Base-by-base conservation (phyloP, 1,140 invertebrate genomes). In the Drosophila kikkawai region DNA sequence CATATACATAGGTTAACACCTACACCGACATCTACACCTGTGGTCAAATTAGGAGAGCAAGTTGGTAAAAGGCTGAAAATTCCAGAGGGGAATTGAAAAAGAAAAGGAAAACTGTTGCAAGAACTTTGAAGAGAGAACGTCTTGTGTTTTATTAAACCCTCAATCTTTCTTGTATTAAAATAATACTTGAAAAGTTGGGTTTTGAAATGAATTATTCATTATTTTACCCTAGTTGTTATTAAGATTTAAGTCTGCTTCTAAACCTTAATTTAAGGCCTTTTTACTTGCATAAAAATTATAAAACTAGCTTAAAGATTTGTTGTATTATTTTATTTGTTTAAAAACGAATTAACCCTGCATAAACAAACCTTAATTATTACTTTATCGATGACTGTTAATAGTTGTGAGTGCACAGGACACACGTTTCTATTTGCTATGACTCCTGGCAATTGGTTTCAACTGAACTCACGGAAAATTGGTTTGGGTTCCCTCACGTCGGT, bases 391-490 rank as follows among this genome's bases (percentile, higher is more conserved):
- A 61, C 11, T 66, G 39, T 36, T 12, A 15, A n/a, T 8, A 34
- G 11, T 15, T 26, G 7, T 7, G 4, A 22, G 15, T 65, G 17
- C 39, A 17, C 4, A 36, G 47, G 15, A 26, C 66, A 66, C 39
- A 68, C 39, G 47, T 68, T 53, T 15, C 13, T 9, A 22, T 53
- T 69, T 17, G 7, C 13, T 7, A 39, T 61, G 26, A 45, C n/a
- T 56, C 13, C 26, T 41, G 45, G 17, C 47, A 67, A 69, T 67
- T 67, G 63, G 36, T 37, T 55, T 4, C 6, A 6, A 34, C 29
- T 65, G 45, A 65, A 26, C 59, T 37, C 15, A 15, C 12, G 36
- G 12, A 58, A 67, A 68, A 37, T 69, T 36, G 44, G 37, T 48
- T 51, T 51, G 32, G 32, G 32, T 13, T 29, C 13, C 22, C 63